These are phyloP conservation scores for Steinernema scapterisci DNA, from an alignment of 2,888 invertebrate genomes.

Conservation along the genomic window DNA sequence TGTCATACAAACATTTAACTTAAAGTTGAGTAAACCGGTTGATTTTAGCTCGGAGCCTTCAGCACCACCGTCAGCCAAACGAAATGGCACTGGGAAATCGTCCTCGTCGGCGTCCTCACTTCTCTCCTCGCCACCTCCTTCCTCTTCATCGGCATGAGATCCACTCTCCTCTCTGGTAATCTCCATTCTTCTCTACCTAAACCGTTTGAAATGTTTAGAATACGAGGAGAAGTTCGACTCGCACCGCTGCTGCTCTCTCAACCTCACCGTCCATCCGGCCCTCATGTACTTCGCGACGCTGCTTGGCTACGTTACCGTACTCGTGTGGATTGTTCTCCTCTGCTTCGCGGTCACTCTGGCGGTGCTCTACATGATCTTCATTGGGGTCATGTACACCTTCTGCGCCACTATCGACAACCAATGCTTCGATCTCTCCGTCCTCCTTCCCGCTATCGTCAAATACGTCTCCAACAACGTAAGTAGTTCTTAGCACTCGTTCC, in stretches of 20 bases:
- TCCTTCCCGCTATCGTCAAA: conserved; percentile 33
- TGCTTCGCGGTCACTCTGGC: not conserved
- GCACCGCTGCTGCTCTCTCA: not conserved
- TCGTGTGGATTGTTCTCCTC: conserved; percentile 13
- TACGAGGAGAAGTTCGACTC: not conserved
- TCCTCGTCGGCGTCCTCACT: not conserved
- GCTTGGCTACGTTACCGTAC: not conserved
- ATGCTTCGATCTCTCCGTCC: conserved; percentile 35
- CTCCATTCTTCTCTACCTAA: too few species aligned
- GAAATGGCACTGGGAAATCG: not conserved
- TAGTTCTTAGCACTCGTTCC: not conserved
- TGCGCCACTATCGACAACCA: conserved; percentile 34
- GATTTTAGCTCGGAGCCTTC: conserved; percentile 9
- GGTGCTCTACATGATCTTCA: conserved; percentile 25
- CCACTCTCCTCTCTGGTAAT: not conserved
- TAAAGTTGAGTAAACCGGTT: too few species aligned
- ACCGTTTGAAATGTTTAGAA: not conserved
- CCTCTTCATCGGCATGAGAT: conserved; percentile 1
- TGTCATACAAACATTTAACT: too few species aligned
- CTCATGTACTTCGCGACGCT: not conserved
- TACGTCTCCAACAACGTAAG: conserved; percentile 31
- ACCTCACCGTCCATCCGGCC: conserved; percentile 5
- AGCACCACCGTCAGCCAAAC: not conserved
- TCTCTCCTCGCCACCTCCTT: not conserved
- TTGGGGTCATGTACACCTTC: conserved; percentile 24